phyloP scores from a whole-genome alignment of 2,113 vertebrate species.

The Vimba vimba region DNA sequence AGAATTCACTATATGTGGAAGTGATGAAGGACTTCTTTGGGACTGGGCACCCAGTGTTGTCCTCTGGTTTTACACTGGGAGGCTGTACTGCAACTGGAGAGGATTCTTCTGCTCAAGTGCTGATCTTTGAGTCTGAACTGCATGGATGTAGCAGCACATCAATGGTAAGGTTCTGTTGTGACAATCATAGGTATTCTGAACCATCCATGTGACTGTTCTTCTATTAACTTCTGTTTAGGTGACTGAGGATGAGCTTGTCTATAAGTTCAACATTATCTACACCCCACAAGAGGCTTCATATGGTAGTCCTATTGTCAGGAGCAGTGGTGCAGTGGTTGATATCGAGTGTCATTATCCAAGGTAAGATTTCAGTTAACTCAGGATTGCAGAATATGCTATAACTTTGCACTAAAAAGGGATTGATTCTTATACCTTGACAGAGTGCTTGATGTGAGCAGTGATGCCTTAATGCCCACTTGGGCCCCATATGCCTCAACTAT shows the following conservation, averaged over 20 bases:
- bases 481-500: conserved; percentile 9
- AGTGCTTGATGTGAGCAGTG: conserved; percentile 65
- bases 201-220: too few species aligned
- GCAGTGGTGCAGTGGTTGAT: conserved; percentile 55
- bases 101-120: too few species aligned
- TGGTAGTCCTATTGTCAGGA: conserved; percentile 62
- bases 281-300: conserved; percentile 51
- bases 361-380: too few species aligned
- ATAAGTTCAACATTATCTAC: conserved; percentile 67
- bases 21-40: conserved; percentile 70
- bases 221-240: too few species aligned
- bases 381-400: too few species aligned
- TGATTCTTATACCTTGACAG: not conserved
- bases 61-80: conserved; percentile 67
- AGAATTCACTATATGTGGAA: conserved; percentile 56
- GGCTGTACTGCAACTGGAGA: conserved; percentile 11
- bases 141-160: too few species aligned
- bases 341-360: conserved; percentile 69
- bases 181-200: too few species aligned
- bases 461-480: conserved; percentile 62
- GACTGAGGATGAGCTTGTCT: conserved; percentile 28
- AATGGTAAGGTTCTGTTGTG: too few species aligned
- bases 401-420: too few species aligned
- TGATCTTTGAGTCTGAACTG: too few species aligned
- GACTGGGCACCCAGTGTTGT: conserved; percentile 63